Base-by-base conservation (phyloP, 1,140 invertebrate genomes). In the Globodera ellingtonae region DNA sequence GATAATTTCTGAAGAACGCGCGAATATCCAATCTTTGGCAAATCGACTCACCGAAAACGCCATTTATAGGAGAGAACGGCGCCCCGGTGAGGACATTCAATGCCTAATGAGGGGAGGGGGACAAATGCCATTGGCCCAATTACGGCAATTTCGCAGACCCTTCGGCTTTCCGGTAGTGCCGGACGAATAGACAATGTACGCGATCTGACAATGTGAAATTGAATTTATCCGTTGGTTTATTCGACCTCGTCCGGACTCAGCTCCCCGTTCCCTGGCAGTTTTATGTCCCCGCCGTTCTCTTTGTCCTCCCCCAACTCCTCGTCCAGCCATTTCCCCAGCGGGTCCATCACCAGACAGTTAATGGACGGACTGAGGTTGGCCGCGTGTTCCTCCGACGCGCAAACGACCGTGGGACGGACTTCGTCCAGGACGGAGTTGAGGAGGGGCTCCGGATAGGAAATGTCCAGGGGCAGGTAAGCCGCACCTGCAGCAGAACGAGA, bases 151-250 rank as follows among this genome's bases (percentile, higher is more conserved):
- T 44, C 6, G 18, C n/a, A 15, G n/a, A 83, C 81, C 91, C 90
- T 92, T 92, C 15, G 91, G 91, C 85, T 90, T 91, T 44, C 91
- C 91, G n/a, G 91, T 92, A 8, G 91, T 92, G 4, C 91, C 91
- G 13, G 91, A 91, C 0, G 79, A 83, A 50, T 87, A 85, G 48
- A 85, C 91, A 35, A 90, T 88, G 84, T 91, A 91, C 7, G 91
- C 91, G 65, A 91, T 62, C 56, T 62, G 10, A 62, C 13, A 62
- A 18, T 15, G 6, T 4, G 6, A 13, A 62, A 6, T 6, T 18
- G 83, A 86, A 90, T 91, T 82, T 91, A 89, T 46, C 67, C 48
- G 80, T 50, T 79, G 35, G 69, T 15, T 46, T 72, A 46, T n/a
- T n/a, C 7, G 18, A 81, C 62, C 18, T 81, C 46, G 24, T 52